Percentiles rank a stretch among this genome's conserved stretches.
phyloP scores from a whole-genome alignment of 2,888 invertebrate species.

The Sympetrum striolatum region DNA sequence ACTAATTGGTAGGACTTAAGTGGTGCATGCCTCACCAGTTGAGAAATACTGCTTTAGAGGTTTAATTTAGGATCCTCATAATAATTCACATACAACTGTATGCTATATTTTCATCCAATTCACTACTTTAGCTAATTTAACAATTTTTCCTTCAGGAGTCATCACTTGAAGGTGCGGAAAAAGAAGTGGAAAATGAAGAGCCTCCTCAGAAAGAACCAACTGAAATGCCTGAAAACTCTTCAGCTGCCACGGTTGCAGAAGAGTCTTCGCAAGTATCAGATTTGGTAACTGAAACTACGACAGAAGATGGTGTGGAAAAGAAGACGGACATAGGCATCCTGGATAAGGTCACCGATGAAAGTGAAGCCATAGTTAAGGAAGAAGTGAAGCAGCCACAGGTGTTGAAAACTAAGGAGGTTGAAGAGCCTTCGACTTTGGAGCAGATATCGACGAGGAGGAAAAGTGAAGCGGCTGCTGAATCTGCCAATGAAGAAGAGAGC shows the following conservation, averaged over 20 bases:
- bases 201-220: background rate
- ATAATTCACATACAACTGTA: too few relatives aligned
- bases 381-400: background rate
- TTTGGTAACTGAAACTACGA: background rate
- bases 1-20: too few relatives aligned
- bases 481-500: background rate
- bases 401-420: background rate
- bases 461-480: background rate
- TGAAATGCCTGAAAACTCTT: background rate
- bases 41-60: too few relatives aligned
- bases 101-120: too few relatives aligned
- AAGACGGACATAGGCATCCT: background rate
- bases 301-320: background rate
- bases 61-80: too few relatives aligned
- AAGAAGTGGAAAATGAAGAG: background rate
- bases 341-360: background rate
- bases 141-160: background rate
- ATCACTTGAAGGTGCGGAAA: background rate
- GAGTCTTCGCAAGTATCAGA: background rate
- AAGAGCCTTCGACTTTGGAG: background rate
- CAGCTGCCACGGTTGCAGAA: background rate
- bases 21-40: too few relatives aligned
- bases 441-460: background rate
- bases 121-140: too few relatives aligned
- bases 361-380: background rate